These are phyloP conservation scores for Odocoileus virginianus DNA, from an alignment of 2,113 vertebrate genomes.

Conservation along the genomic window DNA sequence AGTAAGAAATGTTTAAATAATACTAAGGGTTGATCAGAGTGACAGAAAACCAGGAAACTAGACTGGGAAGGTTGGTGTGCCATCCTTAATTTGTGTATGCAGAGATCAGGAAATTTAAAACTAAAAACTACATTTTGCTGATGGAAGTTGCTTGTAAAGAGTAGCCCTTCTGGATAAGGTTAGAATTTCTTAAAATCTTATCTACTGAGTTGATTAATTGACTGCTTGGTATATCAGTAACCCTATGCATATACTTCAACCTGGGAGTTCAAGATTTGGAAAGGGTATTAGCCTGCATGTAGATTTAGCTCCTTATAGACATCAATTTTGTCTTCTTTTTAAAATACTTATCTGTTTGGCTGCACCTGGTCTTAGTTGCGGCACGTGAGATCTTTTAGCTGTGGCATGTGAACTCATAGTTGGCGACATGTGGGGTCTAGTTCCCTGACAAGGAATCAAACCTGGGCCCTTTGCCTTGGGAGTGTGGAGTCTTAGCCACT, in stretches of 20 bases:
- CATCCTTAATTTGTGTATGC: constrained; percentile 11
- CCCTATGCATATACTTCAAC: not conserved
- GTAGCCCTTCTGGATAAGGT: constrained; percentile 18
- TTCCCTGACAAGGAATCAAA: not conserved
- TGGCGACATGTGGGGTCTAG: not conserved
- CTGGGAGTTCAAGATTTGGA: not conserved
- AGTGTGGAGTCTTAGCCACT: not conserved
- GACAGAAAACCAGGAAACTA: not conserved
- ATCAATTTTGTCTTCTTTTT: not conserved
- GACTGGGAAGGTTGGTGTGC: not conserved
- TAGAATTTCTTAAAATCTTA: constrained; percentile 21
- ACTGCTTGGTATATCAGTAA: constrained; percentile 39
- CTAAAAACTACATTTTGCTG: not conserved
- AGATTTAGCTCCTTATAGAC: not conserved
- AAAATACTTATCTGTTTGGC: not conserved
- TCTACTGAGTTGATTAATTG: constrained; percentile 40
- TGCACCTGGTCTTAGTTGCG: not conserved
- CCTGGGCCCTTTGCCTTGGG: not conserved
- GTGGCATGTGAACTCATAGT: not conserved
- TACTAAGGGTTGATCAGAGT: constrained; percentile 37
- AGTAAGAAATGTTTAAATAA: constrained; percentile 58
- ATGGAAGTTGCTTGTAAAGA: not conserved
- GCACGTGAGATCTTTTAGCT: not conserved
- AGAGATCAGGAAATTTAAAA: constrained; percentile 20
- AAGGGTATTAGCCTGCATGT: not conserved